Evolutionary conservation across 2,113 vertebrate species (phyloP), one percentile per base, ranked within the genome.

Genomic region (Psephotus haematonotus): DNA sequence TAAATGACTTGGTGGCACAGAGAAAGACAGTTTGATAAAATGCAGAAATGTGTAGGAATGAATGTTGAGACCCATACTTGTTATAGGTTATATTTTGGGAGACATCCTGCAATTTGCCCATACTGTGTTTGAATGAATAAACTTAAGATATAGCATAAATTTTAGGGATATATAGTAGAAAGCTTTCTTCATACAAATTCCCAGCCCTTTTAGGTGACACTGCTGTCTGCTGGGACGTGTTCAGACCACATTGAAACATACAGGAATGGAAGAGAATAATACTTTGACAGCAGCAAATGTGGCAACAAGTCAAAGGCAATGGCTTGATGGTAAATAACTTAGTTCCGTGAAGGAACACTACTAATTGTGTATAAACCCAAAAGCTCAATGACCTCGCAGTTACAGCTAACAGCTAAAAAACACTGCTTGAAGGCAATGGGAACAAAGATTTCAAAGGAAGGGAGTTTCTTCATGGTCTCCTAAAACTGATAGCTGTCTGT

Each of bases 121-220:
- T 72, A 80, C 75, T 92, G 55, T 95, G 67, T 88, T 86, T 92
- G 35, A 90, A 86, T 86, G 67, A 93, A 77, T 80, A 77, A 49
- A 80, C 70, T 82, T 77, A 80, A 72, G 70, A 46, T 68, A 78
- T 9, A 81, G 37, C 2, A 3, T 60, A 72, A 78, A 67, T 92
- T 90, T 67, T 31, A 81, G 46, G 19, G 88, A 70, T 28, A 44
- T 39, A 5, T 65, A 67, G 23, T 59, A 74, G 67, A 91, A 86
- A 91, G 24, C 24, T 71, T 93, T 93, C 17, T 69, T 92, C 33
- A 7, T 47, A 39, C 16, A 80, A 77, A 88, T 88, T 88, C 43
- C n/a, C 25, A 53, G 13, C 41, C 27, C 13, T 78, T 96, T 77
- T 46, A 92, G 49, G 37, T 75, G 88, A 81, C 27, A 85, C 49